These are phyloP conservation scores for Melieria picta DNA, from an alignment of 2,888 invertebrate genomes.

Conservation along the genomic window DNA sequence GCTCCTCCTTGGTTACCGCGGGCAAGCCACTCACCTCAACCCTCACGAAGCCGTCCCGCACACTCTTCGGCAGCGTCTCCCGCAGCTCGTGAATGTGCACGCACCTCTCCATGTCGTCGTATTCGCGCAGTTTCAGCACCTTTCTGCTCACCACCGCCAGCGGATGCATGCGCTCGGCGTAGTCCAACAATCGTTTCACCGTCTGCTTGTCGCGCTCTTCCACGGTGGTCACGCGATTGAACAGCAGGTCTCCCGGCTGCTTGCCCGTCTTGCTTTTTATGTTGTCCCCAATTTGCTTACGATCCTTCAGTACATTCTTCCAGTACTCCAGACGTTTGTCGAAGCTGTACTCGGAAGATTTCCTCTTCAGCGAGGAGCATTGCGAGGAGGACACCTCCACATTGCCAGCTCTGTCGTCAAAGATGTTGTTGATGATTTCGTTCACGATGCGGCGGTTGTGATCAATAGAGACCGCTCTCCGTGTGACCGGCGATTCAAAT, in stretches of 20 bases:
- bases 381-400: conserved; percentile 49
- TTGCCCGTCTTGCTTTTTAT: conserved; percentile 47
- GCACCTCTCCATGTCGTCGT: conserved; percentile 32
- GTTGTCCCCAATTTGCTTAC: conserved; percentile 43
- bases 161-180: conserved; percentile 52
- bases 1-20: conserved; percentile 43
- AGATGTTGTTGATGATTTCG: conserved; percentile 49
- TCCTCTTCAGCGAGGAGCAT: conserved; percentile 39
- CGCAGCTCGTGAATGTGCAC: conserved; percentile 39
- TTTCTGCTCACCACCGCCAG: conserved; percentile 21
- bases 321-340: conserved; percentile 56
- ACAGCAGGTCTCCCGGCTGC: conserved; percentile 46
- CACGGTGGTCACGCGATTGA: conserved; percentile 49
- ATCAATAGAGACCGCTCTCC: conserved; percentile 21
- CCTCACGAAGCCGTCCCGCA: conserved; percentile 29
- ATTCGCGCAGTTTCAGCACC: conserved; percentile 34
- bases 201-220: conserved; percentile 53
- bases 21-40: conserved; percentile 55
- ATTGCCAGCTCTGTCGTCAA: conserved; percentile 50
- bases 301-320: conserved; percentile 50
- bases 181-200: conserved; percentile 52
- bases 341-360: conserved; percentile 38
- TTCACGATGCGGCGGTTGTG: conserved; percentile 41
- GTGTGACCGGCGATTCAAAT: not conserved
- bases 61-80: conserved; percentile 52